phyloP scores from a whole-genome alignment of 2,797 vertebrate species.

The Cottoperca gobio region DNA sequence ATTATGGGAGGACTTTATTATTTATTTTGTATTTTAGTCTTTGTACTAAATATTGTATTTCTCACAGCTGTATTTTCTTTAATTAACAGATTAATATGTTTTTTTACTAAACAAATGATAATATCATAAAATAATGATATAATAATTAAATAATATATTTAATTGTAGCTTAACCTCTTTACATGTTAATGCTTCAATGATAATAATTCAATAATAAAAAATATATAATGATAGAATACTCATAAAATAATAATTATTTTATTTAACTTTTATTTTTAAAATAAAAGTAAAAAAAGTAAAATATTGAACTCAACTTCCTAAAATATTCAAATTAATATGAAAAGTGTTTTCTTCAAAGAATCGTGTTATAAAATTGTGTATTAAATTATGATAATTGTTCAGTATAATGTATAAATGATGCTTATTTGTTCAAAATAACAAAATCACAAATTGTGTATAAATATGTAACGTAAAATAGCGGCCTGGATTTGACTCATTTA shows the following conservation, averaged over 20 bases:
- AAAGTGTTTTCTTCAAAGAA: background rate
- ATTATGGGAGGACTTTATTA: no score
- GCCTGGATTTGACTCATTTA: background rate
- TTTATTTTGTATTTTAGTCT: conserved; percentile 1
- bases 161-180: rapidly evolving
- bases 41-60: background rate
- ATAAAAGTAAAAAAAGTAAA: no score
- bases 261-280: no score
- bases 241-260: no score
- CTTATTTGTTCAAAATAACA: background rate
- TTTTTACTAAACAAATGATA: background rate
- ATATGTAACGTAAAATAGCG: background rate
- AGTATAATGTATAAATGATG: background rate
- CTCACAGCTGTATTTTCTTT: background rate
- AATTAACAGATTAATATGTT: background rate
- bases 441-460: background rate
- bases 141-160: background rate
- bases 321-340: background rate
- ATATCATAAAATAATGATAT: background rate
- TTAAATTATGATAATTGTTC: no score
- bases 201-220: background rate
- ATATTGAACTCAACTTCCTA: no score
- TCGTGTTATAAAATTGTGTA: no score
- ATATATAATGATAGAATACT: background rate
- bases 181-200: background rate